Evolutionary conservation across 2,888 invertebrate genomes (phyloP).

Genomic region (Ochropacha duplaris): DNA sequence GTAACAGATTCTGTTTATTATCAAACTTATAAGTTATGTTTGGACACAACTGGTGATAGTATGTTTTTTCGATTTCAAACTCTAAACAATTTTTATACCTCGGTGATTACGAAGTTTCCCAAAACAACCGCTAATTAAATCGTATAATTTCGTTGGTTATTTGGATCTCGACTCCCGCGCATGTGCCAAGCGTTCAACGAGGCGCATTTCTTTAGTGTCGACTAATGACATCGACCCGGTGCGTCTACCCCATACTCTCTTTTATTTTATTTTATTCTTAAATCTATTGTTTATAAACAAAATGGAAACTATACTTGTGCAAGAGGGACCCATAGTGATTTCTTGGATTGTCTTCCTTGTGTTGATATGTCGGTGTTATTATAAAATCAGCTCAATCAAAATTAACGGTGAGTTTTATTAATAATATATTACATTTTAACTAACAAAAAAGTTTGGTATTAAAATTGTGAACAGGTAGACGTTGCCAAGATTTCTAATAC

Average conservation of each 20-base stretch:
- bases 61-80: not conserved
- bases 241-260: slow-evolving; percentile 62
- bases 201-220: slow-evolving; percentile 73
- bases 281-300: slow-evolving; percentile 29
- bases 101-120: slow-evolving; percentile 22
- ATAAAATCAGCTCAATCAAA: slow-evolving; percentile 55
- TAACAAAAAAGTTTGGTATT: not conserved
- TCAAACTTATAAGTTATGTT: not conserved
- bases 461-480: not conserved
- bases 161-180: slow-evolving; percentile 62
- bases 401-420: slow-evolving; percentile 41
- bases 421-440: not conserved
- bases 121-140: slow-evolving; percentile 51
- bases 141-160: slow-evolving; percentile 56
- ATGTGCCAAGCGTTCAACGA: slow-evolving; percentile 67
- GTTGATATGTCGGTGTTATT: slow-evolving; percentile 73
- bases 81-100: not conserved
- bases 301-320: slow-evolving; percentile 64
- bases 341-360: slow-evolving; percentile 75
- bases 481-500: not conserved
- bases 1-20: not conserved
- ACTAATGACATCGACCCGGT: slow-evolving; percentile 70
- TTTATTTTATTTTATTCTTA: slow-evolving; percentile 33
- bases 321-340: slow-evolving; percentile 70
- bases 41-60: not conserved